Evolutionary conservation across 2,113 vertebrate genomes (phyloP).

Genomic region (Cryptoleucopteryx plumbea): DNA sequence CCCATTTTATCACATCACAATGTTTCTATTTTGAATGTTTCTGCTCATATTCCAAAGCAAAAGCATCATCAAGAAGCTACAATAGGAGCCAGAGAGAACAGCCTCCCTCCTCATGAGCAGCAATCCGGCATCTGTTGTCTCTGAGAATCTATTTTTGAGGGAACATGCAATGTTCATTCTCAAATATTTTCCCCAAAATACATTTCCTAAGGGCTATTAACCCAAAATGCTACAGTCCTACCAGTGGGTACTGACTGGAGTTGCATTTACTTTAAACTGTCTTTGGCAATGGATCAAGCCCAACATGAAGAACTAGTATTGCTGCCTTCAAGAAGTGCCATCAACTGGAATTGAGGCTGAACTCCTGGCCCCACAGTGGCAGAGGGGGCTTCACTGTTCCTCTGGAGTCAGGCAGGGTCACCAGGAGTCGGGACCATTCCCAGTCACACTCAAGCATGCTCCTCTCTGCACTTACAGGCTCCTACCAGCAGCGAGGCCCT

Average conservation of each 20-base stretch:
- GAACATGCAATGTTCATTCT: not conserved
- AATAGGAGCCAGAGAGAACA: not conserved
- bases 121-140: slow-evolving; percentile 32
- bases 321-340: not conserved
- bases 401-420: not conserved
- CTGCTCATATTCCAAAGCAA: slow-evolving; percentile 23
- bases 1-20: slow-evolving; percentile 11
- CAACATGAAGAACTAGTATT: not conserved
- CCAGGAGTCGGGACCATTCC: not conserved
- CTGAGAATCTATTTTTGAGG: slow-evolving; percentile 14
- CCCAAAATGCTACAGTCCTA: not conserved
- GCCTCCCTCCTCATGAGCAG: not conserved
- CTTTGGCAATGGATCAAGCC: not conserved
- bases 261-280: not conserved
- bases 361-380: not conserved
- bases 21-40: slow-evolving; percentile 52
- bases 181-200: slow-evolving; percentile 13
- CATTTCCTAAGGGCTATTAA: not conserved
- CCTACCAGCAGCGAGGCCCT: not conserved
- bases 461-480: not conserved
- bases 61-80: slow-evolving; percentile 24
- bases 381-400: not conserved
- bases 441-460: not conserved
- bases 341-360: not conserved
- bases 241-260: not conserved